Evolutionary conservation across 1,140 invertebrate species (phyloP), one percentile per base, ranked within the genome.

Genomic region (Cydia amplana): DNA sequence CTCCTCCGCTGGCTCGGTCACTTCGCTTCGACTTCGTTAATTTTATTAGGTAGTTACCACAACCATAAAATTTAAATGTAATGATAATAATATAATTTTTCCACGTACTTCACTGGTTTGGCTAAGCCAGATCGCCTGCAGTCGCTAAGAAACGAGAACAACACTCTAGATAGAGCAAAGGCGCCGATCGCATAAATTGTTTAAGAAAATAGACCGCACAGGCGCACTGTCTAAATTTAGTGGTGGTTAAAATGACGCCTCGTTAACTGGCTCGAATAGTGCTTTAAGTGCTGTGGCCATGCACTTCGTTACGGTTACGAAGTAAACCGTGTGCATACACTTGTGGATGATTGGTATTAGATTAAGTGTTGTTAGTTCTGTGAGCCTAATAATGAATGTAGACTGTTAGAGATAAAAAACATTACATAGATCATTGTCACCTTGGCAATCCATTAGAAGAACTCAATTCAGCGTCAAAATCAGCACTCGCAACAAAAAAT

Each of bases 111-210:
- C 14, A 49, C 20, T 60, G 55, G 55, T 60, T 60, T 12, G 1
- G 1, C 20, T 23, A 4, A 60, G 6, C 18, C 18, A 20, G 9
- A 60, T 60, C 18, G 9, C 20, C 18, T 20, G 55, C 20, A 60
- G n/a, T 18, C 51, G 51, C 2, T 46, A 46, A 82, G 1, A 20
- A 60, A 23, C n/a, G 1, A 12, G 9, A 60, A 60, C n/a, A 60
- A 23, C 55, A 60, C 5, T 49, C 14, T 85, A 83, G 76, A 75
- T 78, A 32, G 74, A 74, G 78, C 79, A 91, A 89, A 88, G 85
- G 82, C 82, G 86, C 88, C 87, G 86, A 81, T 80, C 83, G 40
- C 84, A 88, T 90, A 90, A 88, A 90, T 87, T 88, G 86, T 79
- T 87, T 87, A 85, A 83, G 82, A 82, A 87, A 90, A 87, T 77